Base-by-base conservation (phyloP, 37 sponge, comb jelly and placozoan genomes). In the Halichondria panicea region DNA sequence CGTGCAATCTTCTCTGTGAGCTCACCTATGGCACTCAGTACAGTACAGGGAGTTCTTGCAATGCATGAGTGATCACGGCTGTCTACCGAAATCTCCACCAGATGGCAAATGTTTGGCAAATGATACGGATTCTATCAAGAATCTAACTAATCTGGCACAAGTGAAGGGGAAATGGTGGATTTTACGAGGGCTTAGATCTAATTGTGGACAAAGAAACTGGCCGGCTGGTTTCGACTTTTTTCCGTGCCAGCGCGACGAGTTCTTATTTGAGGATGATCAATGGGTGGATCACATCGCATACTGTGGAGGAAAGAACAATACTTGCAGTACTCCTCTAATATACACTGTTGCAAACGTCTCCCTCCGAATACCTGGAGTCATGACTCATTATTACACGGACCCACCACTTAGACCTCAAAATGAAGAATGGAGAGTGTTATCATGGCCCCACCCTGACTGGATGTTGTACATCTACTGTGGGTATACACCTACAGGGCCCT, bases 31-130 rank as follows among this genome's bases (percentile, higher is more conserved):
- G n/a, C n/a, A n/a, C n/a, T n/a, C n/a, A n/a, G n/a, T n/a, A n/a
- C n/a, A n/a, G n/a, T n/a, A n/a, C n/a, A n/a, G n/a, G n/a, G n/a
- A n/a, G n/a, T 59, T 78, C 22, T 21, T 78, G 25, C 79, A 78
- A 43, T 78, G 79, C 24, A 78, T 78, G 79, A 78, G 69, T 67
- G 79, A 78, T 30, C 79, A 78, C 36, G 69, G 79, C 58, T 78
- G 79, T n/a, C 33, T 78, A 1, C 69, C 79, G 2, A 42, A 53
- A 40, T 50, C 68, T 5, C 79, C 79, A 36, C 55, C 55, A 0
- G 69, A 78, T 53, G 79, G 79, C 15, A 34, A 38, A 3, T 78
- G 79, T 52, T 40, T 78, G 15, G 79, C 79, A 3, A 78, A 78
- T 39, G 69, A 78, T 59, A 67, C 41, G 4, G 68, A 66, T 50